Evolutionary conservation across 2,888 invertebrate species (phyloP), one percentile per base, ranked within the genome.

Genomic region (Tetheella fluctuosa): DNA sequence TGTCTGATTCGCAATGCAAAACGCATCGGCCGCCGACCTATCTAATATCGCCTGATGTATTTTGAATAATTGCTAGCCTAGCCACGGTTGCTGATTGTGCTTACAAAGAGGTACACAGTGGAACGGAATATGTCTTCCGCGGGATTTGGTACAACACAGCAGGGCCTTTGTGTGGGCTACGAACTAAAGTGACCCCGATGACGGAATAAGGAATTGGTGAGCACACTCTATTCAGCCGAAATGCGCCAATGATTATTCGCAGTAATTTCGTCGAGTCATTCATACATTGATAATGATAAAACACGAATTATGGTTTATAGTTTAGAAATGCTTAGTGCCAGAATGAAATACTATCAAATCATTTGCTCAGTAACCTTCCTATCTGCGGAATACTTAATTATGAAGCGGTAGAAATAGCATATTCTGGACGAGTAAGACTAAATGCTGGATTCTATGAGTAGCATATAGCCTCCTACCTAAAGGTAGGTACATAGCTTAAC

Each of bases 11-110:
- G 82, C 87, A 92, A 91, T 91, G 91, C 91, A 91, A 91, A 91
- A 91, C 89, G 91, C 88, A 87, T 88, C 85, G 86, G 81, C 81
- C 85, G 82, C 84, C 83, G 86, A 88, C 89, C 89, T 91, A 91
- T 91, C 91, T 92, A 92, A 92, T 91, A 91, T 89, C 87, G 90
- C 84, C 83, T 84, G 86, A 89, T 90, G 91, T 91, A 90, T 91
- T 92, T 90, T 91, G 92, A 91, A 93, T 92, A 91, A 91, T 92
- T 93, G 90, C 86, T 82, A 84, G 76, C 82, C 78, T 83, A 79
- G 81, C 79, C 81, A 68, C 68, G 78, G 60, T 77, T 81, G 84
- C 84, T 88, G 90, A 89, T 89, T 89, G 90, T 86, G 80, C 76
- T 76, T 79, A 83, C 84, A 88, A 88, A 90, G 86, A 89, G 90